Percentiles rank a stretch among this genome's conserved stretches.
Evolutionary conservation across 1,140 invertebrate species (phyloP).

Genomic region (Centruroides sculpturatus): DNA sequence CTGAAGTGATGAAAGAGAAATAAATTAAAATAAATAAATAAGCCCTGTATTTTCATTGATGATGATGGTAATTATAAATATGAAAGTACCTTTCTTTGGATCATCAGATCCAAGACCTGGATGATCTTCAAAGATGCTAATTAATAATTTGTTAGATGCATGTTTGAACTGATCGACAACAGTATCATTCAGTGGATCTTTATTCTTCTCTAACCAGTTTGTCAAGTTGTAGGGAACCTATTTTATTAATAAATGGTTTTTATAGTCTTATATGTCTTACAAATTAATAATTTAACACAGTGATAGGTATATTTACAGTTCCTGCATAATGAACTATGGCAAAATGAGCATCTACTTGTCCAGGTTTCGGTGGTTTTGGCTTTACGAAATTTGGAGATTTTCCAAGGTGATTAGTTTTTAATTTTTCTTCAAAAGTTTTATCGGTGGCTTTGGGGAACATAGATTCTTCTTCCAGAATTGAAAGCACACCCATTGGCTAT

Average conservation of each 20-base stretch:
- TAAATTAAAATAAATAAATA: background rate
- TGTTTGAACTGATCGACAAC: constrained; percentile 96
- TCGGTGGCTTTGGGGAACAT: constrained; percentile 99
- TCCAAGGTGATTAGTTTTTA: constrained; percentile 96
- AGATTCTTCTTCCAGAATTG: constrained; percentile 99
- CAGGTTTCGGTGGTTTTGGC: constrained; percentile 90
- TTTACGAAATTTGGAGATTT: constrained; percentile 90
- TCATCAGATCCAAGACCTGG: constrained; percentile 70
- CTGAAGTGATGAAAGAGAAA: background rate
- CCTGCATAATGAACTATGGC: constrained; percentile 98
- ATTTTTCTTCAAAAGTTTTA: constrained; percentile 92
- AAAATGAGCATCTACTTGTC: constrained; percentile 89
- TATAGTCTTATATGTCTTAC: too few relatives aligned
- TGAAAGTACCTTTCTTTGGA: constrained; percentile 13
- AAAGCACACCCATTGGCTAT: constrained; percentile 98
- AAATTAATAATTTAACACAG: background rate
- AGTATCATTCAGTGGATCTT: constrained; percentile 98
- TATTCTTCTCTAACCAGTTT: constrained; percentile 99
- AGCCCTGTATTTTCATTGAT: background rate
- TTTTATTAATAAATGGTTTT: background rate
- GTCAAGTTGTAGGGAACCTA: constrained; percentile 84
- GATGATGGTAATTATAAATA: background rate
- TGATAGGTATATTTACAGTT: constrained; percentile 37
- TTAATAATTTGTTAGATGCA: constrained; percentile 65
- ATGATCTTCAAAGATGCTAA: constrained; percentile 88